Evolutionary conservation across 1,140 invertebrate genomes (phyloP), one percentile per base, ranked within the genome.

Genomic region (Drosophila dunni): DNA sequence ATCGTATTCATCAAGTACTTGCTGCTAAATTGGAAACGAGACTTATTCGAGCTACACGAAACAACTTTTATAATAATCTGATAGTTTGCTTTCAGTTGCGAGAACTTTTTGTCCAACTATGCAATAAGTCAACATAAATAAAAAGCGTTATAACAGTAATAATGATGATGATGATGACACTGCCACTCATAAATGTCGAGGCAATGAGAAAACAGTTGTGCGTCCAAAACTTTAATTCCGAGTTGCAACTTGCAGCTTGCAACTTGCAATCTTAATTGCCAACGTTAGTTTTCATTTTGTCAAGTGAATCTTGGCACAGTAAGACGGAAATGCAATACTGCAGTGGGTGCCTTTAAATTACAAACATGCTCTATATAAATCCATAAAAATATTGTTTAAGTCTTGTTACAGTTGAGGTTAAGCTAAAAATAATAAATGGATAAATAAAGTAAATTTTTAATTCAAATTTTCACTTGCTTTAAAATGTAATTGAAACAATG

Each of bases 51-150:
- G 6, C 34, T 51, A 51, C 11, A 15, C 34, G 29, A 11, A 11
- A 34, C 9, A 73, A 73, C 48, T 73, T 73, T 61, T 40, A 36
- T 45, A 73, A 73, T 61, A 61, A 67, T 48, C 56, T 56, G 40
- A 9, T 50, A 53, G 64, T 44, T 71, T 40, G 51, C 44, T 34
- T 34, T 34, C 29, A 61, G 38, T 45, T 53, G 17, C 33, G 33
- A 33, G 54, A 69, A 51, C 36, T 29, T 62, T 68, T 62, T 6
- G 38, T 40, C 3, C 17, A 48, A 66, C n/a, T 38, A 29, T 15
- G 34, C 17, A 13, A 44, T 42, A 42, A 64, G 53, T 20, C 33
- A 38, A 51, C 63, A 66, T 44, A 60, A 72, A 72, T 58, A 53
- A 40, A 53, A 61, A 62, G 53, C 34, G 44, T 15, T 46, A 63